These are phyloP conservation scores for Drosophila vallismaia DNA, from an alignment of 2,888 invertebrate genomes.

Conservation along the genomic window DNA sequence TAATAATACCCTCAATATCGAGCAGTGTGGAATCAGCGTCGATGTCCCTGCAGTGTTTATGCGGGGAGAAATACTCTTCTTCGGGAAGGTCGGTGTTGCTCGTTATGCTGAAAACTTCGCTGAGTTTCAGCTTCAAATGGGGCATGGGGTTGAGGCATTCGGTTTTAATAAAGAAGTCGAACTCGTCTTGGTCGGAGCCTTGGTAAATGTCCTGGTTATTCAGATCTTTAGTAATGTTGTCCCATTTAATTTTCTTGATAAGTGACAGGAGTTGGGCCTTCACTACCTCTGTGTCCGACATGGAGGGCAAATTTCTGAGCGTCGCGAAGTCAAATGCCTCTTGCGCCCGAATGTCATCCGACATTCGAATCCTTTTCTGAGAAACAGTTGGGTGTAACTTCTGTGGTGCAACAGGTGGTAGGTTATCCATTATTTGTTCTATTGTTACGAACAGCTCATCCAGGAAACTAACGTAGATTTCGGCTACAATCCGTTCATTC, in stretches of 20 bases:
- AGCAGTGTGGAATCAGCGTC: not conserved
- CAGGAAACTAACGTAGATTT: constrained; percentile 64
- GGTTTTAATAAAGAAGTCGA: not conserved
- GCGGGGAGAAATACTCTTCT: not conserved
- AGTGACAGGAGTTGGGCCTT: constrained; percentile 22
- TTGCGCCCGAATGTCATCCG: constrained; percentile 29
- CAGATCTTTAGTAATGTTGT: constrained; percentile 44
- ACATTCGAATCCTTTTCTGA: not conserved
- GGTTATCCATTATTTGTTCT: constrained; percentile 5
- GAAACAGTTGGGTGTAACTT: constrained; percentile 6
- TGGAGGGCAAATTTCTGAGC: not conserved
- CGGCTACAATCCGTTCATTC: constrained; percentile 65
- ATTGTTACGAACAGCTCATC: constrained; percentile 62
- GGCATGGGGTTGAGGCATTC: not conserved
- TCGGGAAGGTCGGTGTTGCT: not conserved
- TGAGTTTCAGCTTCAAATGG: not conserved
- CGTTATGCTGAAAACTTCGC: not conserved
- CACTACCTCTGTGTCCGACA: not conserved
- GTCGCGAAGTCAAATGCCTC: not conserved
- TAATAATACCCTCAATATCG: not conserved
- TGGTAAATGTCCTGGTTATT: constrained; percentile 9
- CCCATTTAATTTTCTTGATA: constrained; percentile 42
- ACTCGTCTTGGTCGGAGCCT: not conserved
- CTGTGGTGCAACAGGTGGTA: not conserved
- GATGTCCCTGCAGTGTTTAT: not conserved